Conservation (phyloP, 2,797 vertebrate species). For the Amblyraja radiata region DNA sequence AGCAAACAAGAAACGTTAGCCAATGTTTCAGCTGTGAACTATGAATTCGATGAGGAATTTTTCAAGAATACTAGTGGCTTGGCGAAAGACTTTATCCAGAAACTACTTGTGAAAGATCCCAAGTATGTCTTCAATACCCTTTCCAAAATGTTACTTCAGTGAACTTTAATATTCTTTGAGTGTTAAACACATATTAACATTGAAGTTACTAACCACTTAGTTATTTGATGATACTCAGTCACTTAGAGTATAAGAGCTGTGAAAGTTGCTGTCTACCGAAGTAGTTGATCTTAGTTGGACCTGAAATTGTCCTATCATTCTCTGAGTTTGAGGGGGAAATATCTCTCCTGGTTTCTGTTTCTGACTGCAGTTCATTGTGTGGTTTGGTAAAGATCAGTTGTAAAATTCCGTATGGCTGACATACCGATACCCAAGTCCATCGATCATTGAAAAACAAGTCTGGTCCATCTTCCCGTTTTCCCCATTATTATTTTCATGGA, state of each 20-base stretch:
- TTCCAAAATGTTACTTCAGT: background rate
- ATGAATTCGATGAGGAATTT: conserved; percentile 90
- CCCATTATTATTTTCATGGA: too few relatives aligned
- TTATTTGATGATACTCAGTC: background rate
- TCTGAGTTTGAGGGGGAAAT: background rate
- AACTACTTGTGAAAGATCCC: conserved; percentile 91
- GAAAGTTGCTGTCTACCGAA: background rate
- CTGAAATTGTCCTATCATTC: background rate
- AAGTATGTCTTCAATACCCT: conserved; percentile 65
- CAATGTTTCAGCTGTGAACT: conserved; percentile 93
- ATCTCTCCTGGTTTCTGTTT: background rate
- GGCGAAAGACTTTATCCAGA: conserved; percentile 93
- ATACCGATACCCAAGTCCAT: too few relatives aligned
- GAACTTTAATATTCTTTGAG: background rate
- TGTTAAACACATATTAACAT: background rate
- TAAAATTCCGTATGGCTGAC: background rate
- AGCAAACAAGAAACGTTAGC: conserved; percentile 95
- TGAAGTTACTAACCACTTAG: background rate
- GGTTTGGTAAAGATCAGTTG: background rate
- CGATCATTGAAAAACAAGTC: background rate
- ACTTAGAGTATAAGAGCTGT: background rate
- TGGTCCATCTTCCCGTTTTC: background rate
- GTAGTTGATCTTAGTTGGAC: background rate
- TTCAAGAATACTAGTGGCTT: conserved; percentile 86
- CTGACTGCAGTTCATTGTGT: background rate